phyloP scores from a whole-genome alignment of 2,797 vertebrate genomes.

The Graptemys geographica region DNA sequence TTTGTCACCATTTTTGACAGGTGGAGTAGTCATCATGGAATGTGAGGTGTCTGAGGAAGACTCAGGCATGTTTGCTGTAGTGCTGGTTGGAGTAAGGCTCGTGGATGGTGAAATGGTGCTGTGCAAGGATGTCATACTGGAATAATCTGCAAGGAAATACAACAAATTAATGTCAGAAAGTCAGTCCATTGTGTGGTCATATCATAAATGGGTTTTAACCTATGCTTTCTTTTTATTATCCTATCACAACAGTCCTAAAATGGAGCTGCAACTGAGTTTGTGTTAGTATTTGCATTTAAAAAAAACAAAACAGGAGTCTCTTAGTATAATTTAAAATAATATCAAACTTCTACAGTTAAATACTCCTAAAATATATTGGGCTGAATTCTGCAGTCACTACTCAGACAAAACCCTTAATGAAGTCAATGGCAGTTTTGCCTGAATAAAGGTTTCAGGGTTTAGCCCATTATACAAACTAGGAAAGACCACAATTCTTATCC shows the following conservation, averaged over 20 bases:
- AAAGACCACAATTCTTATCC: neutral
- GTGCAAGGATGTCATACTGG: constrained; percentile 55
- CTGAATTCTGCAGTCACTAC: no score
- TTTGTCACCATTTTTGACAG: constrained; percentile 78
- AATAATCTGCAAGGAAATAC: constrained; percentile 76
- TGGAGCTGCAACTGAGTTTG: neutral
- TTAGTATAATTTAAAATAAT: no score
- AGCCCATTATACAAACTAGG: neutral
- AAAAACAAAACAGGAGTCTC: neutral
- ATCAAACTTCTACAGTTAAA: no score
- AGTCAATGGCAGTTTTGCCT: neutral
- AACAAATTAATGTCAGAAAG: constrained; percentile 21
- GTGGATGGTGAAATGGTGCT: constrained; percentile 15
- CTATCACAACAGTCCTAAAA: neutral
- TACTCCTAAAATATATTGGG: no score
- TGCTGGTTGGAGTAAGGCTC: neutral
- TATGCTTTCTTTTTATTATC: neutral
- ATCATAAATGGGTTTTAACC: no score
- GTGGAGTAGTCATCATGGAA: neutral
- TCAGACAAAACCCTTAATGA: neutral
- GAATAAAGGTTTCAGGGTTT: neutral
- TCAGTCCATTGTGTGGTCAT: no score
- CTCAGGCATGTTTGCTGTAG: constrained; percentile 16
- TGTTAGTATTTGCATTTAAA: neutral
- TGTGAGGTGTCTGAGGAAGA: neutral